Percentiles rank a stretch among this genome's conserved stretches.
These are phyloP conservation scores for Drusus annulatus DNA, from an alignment of 1,140 invertebrate genomes.

Conservation along the genomic window DNA sequence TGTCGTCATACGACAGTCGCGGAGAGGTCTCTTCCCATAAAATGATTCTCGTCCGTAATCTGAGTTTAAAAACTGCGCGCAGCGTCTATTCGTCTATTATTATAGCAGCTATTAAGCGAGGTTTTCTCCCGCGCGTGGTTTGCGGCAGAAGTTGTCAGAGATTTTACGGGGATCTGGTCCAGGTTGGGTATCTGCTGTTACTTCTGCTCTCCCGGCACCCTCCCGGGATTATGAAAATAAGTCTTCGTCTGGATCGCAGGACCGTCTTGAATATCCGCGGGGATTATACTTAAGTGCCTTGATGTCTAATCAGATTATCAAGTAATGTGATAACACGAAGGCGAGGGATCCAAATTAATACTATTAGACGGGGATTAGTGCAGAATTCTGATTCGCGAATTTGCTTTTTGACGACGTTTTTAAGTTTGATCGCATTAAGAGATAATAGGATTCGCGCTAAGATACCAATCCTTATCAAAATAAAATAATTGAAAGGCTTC, in stretches of 20 bases:
- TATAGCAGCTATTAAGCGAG: conserved; percentile 18
- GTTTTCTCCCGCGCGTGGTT: neutral
- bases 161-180: conserved; percentile 34
- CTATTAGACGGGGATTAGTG: neutral
- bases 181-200: neutral
- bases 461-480: too few relatives aligned
- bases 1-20: conserved; percentile 12
- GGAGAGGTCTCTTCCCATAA: too few relatives aligned
- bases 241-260: conserved; percentile 12
- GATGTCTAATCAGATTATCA: conserved; percentile 25
- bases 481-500: too few relatives aligned
- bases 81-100: neutral
- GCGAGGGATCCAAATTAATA: conserved; percentile 7
- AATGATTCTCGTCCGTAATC: conserved; percentile 17
- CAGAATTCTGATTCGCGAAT: neutral
- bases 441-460: neutral
- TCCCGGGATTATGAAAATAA: conserved; percentile 38
- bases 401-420: conserved; percentile 19
- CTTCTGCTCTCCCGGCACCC: neutral
- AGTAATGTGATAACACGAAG: conserved; percentile 28
- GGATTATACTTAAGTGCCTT: conserved; percentile 30
- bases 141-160: conserved; percentile 18
- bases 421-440: conserved; percentile 19
- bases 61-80: conserved; percentile 36
- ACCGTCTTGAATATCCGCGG: conserved; percentile 15